These are phyloP conservation scores for Cichlasoma orientale DNA, from an alignment of 2,797 vertebrate genomes.

Conservation along the genomic window DNA sequence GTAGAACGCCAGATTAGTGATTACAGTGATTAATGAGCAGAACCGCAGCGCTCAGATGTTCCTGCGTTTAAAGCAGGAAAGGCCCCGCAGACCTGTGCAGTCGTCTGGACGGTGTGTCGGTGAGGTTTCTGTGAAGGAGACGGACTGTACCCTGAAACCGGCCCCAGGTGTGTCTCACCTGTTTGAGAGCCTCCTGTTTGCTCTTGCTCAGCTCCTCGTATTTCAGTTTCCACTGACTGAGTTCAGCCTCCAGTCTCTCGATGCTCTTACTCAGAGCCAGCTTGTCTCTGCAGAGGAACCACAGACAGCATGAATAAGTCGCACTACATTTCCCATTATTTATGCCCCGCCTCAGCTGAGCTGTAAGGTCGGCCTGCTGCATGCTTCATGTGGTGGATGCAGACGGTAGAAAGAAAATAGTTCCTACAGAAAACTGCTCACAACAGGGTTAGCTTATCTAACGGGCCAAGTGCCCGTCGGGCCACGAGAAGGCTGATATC, in stretches of 20 bases:
- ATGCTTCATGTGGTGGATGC: too few species aligned
- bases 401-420: too few species aligned
- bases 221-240: slow-evolving; percentile 96
- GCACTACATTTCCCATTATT: too few species aligned
- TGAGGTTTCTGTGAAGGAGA: background rate
- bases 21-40: background rate
- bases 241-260: slow-evolving; percentile 91
- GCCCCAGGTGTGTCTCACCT: slow-evolving; percentile 78
- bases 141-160: background rate
- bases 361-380: background rate
- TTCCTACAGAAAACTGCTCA: too few species aligned
- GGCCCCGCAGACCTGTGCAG: too few species aligned
- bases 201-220: slow-evolving; percentile 94
- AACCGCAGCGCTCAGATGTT: background rate
- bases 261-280: slow-evolving; percentile 90
- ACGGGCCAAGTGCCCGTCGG: too few species aligned
- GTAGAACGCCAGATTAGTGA: background rate
- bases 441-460: too few species aligned
- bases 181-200: slow-evolving; percentile 94
- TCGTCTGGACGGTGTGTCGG: background rate
- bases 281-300: slow-evolving; percentile 86
- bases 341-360: too few species aligned
- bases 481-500: too few species aligned
- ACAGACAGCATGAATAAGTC: slow-evolving; percentile 11
- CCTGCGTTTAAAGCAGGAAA: too few species aligned